Evolutionary conservation across 2,888 invertebrate species (phyloP), one percentile per base, ranked within the genome.

Genomic region (Zygothrica quintamaculata): DNA sequence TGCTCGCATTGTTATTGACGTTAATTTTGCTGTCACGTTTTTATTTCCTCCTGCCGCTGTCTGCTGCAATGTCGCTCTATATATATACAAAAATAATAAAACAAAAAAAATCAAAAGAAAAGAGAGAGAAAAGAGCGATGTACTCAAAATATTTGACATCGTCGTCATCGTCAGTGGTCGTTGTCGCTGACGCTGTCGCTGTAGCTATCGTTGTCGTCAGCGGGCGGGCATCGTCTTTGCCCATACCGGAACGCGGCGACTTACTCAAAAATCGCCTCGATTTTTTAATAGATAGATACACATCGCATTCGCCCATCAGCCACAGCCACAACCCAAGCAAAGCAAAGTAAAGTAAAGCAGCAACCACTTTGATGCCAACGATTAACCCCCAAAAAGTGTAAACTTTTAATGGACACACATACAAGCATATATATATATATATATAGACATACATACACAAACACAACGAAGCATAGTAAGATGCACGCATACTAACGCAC

Each of bases 241-340:
- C 71, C 74, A 77, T 74, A 67, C 60, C 60, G 55, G 51, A 31
- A 50, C 42, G 12, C n/a, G 46, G 57, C 58, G 60, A 53, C 51
- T 75, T 55, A 69, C 77, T 74, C 78, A 71, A 87, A 71, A 87
- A 66, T 81, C 81, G 77, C 81, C 76, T 68, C 74, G 62, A 81
- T 81, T 87, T 81, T 82, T 82, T 84, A 85, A 87, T 82, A 85
- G 87, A 82, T 82, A 82, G 87, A 82, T 82, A 82, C 87, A 82
- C 87, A 82, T 72, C 62, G 73, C 62, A 58, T 48, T 55, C 69
- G 61, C 62, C 58, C 59, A 50, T 69, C 50, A 59, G 51, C 48
- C 33, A 46, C 26, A 26, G 15, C 29, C 12, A 39, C 31, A n/a
- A 29, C 9, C 29, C 52, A 29, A 51, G 37, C 44, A 61, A 58